Base-by-base conservation (phyloP, 2,113 vertebrate species). In the Tenebrosternarchus preto region DNA sequence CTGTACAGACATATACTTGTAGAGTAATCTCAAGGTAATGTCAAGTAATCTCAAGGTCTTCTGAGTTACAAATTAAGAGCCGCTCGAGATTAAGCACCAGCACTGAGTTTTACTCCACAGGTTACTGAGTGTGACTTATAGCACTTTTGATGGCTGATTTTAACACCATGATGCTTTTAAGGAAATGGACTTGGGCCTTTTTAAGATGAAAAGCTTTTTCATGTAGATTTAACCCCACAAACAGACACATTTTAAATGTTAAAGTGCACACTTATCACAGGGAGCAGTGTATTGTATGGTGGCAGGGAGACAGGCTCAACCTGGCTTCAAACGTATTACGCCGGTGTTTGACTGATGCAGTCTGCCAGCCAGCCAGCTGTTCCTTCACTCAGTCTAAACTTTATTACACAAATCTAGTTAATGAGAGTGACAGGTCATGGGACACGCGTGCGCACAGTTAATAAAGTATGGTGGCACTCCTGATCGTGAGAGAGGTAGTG, bases 301-400 rank as follows among this genome's bases (percentile, higher is more conserved):
- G 61, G 77, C 27, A 9, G 1, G 15, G 50, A 66, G 50, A 71
- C 31, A 76, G 24, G 39, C 24, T 15, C 75, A 33, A 61, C 61
- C 50, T 60, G 24, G 19, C 33, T 66, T 46, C 46, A 20, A 78
- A 77, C 39, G 31, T 36, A 70, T 80, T 73, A 73, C 24, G 69
- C 43, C 78, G 60, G 36, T 15, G 72, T 50, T 56, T 84, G 80
- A 84, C 78, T 84, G 79, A 84, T 61, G 70, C 22, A 56, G 59
- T 74, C 72, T 76, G 78, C 39, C 56, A 84, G 75, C 81, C 63
- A 84, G 57, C 75, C 43, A 56, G 70, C 57, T 60, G 64, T 66
- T 66, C 33, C 9, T 66, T 76, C 59, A 11, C 59, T 75, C 56
- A 74, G 31, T 73, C 78, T 78, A 75, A 81, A 75, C 63, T 71